A percentile compares a stretch with the other conserved stretches of the same genome.
These are phyloP conservation scores for Ariopsis seemanni DNA, from an alignment of 2,113 vertebrate genomes.

Conservation along the genomic window DNA sequence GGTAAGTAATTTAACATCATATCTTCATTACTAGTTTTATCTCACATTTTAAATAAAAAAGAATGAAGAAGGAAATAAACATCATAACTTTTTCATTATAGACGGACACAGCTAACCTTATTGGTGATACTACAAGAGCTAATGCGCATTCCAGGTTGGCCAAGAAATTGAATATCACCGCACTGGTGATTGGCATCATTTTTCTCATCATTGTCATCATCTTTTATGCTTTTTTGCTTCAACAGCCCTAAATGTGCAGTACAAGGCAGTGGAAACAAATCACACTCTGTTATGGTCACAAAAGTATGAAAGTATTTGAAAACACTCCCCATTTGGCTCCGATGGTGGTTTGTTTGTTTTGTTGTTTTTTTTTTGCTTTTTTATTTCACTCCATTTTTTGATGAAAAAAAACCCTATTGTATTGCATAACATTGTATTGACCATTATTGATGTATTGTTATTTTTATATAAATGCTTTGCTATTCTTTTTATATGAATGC, in stretches of 20 bases:
- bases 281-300: not conserved
- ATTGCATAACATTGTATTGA: not conserved
- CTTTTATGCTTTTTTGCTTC: not conserved
- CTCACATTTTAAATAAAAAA: not conserved
- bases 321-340: not conserved
- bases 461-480: not conserved
- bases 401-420: not conserved
- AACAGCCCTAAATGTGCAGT: not conserved
- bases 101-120: conserved; percentile 41
- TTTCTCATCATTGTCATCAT: not conserved
- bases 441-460: not conserved
- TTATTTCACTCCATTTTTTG: not conserved
- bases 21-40: not conserved
- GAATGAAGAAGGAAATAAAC: not conserved
- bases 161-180: conserved; percentile 50
- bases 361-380: too few relatives aligned
- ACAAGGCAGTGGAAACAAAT: not conserved
- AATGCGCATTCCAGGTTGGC: conserved; percentile 43
- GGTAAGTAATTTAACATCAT: not conserved
- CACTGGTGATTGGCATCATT: conserved; percentile 44
- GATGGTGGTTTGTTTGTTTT: not conserved
- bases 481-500: not conserved
- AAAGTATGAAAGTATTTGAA: not conserved
- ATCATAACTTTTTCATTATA: conserved; percentile 11
- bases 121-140: conserved; percentile 37